Conservation (phyloP, 2,113 vertebrate species). For the Otocyon megalotis region DNA sequence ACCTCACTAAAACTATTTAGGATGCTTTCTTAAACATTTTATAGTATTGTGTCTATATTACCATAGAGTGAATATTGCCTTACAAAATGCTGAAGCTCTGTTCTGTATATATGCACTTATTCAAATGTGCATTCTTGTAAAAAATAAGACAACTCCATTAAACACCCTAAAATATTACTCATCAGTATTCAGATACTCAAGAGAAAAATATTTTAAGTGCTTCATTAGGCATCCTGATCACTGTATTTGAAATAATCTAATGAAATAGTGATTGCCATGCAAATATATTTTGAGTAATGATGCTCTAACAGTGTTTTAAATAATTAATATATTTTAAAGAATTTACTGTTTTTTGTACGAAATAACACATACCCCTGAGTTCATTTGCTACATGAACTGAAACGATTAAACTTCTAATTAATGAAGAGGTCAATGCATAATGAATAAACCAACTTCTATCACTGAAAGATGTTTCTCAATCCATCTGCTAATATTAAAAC, state of each 20-base stretch:
- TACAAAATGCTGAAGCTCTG: neutral
- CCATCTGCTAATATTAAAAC: constrained; percentile 54
- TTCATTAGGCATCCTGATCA: neutral
- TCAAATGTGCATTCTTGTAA: neutral
- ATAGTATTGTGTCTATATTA: neutral
- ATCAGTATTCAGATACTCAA: neutral
- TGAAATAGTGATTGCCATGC: neutral
- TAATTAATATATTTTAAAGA: neutral
- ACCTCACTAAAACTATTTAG: neutral
- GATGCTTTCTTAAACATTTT: neutral
- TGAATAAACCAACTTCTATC: neutral
- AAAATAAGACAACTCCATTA: neutral
- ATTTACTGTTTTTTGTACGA: neutral
- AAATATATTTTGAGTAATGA: neutral
- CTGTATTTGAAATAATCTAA: neutral
- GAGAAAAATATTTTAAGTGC: neutral
- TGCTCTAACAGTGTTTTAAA: neutral
- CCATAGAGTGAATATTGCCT: neutral
- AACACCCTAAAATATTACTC: neutral
- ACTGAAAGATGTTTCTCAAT: neutral
- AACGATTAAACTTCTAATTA: constrained; percentile 55
- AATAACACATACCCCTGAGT: neutral
- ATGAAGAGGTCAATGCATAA: constrained; percentile 14
- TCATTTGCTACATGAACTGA: constrained; percentile 26
- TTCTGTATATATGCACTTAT: neutral